A percentile compares a stretch with the other conserved stretches of the same genome.
These are phyloP conservation scores for Graphium colonna DNA, from an alignment of 2,888 invertebrate genomes.

Conservation along the genomic window DNA sequence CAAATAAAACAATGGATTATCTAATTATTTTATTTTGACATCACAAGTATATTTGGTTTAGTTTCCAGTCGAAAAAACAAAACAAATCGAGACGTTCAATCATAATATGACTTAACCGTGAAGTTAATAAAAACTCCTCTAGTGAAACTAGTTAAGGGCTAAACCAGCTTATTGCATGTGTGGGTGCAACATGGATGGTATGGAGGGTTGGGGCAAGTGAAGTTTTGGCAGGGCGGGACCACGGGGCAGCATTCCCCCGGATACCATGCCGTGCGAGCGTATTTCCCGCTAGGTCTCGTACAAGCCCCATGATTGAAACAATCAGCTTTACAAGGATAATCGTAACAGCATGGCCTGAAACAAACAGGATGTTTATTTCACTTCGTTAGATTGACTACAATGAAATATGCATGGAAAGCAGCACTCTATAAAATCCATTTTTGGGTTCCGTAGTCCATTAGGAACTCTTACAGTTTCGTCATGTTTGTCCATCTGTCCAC, in stretches of 20 bases:
- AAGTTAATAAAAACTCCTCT: neutral
- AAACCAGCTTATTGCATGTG: conserved; percentile 66
- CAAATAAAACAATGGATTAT: neutral
- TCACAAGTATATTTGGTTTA: neutral
- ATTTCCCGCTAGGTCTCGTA: conserved; percentile 67
- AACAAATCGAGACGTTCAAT: neutral
- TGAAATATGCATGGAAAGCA: neutral
- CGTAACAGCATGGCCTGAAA: conserved; percentile 69
- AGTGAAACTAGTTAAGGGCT: conserved; percentile 4
- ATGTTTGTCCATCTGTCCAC: too few species aligned
- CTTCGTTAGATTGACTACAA: neutral
- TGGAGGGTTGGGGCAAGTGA: conserved; percentile 68
- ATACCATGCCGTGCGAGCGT: conserved; percentile 66
- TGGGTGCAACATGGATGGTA: conserved; percentile 67
- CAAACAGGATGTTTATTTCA: conserved; percentile 1
- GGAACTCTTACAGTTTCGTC: too few species aligned
- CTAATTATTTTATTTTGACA: neutral
- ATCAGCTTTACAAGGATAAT: conserved; percentile 69
- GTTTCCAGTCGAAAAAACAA: neutral
- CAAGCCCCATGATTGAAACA: conserved; percentile 71
- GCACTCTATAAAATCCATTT: neutral
- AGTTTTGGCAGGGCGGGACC: conserved; percentile 68
- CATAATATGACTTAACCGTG: too few species aligned
- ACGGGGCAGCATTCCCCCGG: conserved; percentile 65
- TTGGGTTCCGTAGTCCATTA: too few species aligned